phyloP scores from a whole-genome alignment of 2,113 vertebrate species.

The Poeciliopsis retropinna region DNA sequence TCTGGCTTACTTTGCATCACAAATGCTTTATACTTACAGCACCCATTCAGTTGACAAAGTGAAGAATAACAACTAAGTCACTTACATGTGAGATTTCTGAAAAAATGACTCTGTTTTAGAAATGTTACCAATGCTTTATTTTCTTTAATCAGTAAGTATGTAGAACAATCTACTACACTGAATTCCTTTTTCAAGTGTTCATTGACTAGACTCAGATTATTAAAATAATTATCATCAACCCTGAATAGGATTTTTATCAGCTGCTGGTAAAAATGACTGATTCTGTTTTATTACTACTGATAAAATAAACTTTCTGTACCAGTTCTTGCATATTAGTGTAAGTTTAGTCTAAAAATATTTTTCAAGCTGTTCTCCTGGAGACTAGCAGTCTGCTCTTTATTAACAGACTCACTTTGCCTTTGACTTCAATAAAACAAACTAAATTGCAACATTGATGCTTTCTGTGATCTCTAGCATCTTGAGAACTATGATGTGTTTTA shows the following conservation, averaged over 20 bases:
- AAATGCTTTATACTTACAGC: conserved; percentile 44
- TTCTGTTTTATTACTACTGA: background rate
- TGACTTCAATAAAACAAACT: no score
- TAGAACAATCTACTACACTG: background rate
- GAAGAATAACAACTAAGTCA: conserved; percentile 26
- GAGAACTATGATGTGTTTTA: no score
- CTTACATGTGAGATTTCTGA: conserved; percentile 10
- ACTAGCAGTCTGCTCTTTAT: background rate
- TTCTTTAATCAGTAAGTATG: background rate
- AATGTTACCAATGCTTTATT: background rate
- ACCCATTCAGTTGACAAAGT: conserved; percentile 36
- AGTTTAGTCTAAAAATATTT: background rate
- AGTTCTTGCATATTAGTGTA: background rate
- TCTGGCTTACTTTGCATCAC: conserved; percentile 40
- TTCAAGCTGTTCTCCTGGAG: background rate
- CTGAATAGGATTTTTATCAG: background rate
- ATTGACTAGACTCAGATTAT: background rate
- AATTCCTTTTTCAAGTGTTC: background rate
- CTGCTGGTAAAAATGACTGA: background rate
- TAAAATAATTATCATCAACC: background rate
- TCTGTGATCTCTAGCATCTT: no score
- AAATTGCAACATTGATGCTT: no score
- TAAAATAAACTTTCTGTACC: background rate
- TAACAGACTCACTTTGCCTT: no score
- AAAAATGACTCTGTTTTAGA: background rate